Evolutionary conservation across 2,888 invertebrate genomes (phyloP).

Genomic region (Nineta flava): DNA sequence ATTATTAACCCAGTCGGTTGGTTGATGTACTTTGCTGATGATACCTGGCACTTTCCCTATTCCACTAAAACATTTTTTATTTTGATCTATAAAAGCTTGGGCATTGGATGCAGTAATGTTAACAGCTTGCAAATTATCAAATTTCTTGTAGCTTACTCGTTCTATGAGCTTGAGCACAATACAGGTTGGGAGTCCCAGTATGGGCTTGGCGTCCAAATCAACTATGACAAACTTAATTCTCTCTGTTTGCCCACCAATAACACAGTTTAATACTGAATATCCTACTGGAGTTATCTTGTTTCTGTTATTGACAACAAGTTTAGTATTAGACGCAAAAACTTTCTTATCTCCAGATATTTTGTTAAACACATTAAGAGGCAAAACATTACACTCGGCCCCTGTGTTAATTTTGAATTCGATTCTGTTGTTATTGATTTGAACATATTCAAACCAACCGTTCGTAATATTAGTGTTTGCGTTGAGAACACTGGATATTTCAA

Average conservation of each 20-base stretch:
- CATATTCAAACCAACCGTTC: too few relatives aligned
- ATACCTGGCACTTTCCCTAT: not conserved
- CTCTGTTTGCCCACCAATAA: not conserved
- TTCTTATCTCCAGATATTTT: too few relatives aligned
- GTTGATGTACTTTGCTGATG: too few relatives aligned
- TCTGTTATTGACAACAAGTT: too few relatives aligned
- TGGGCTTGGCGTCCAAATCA: not conserved
- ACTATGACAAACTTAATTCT: not conserved
- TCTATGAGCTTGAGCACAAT: not conserved
- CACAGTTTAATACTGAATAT: not conserved
- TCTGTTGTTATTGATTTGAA: not conserved
- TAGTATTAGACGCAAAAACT: too few relatives aligned
- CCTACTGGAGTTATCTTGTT: too few relatives aligned
- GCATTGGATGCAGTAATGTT: not conserved
- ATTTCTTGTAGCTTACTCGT: too few relatives aligned
- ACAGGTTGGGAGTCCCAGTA: not conserved
- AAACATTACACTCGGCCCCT: not conserved
- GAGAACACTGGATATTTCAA: too few relatives aligned
- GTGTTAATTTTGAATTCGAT: not conserved
- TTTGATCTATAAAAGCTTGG: not conserved
- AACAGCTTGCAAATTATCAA: too few relatives aligned
- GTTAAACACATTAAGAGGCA: not conserved
- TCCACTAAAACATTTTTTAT: too few relatives aligned
- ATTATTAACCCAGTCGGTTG: conserved; percentile 8
- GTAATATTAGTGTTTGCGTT: too few relatives aligned